A percentile compares a stretch with the other conserved stretches of the same genome.
These are phyloP conservation scores for Acanthiza pusilla DNA, from an alignment of 2,797 vertebrate genomes.

Conservation along the genomic window DNA sequence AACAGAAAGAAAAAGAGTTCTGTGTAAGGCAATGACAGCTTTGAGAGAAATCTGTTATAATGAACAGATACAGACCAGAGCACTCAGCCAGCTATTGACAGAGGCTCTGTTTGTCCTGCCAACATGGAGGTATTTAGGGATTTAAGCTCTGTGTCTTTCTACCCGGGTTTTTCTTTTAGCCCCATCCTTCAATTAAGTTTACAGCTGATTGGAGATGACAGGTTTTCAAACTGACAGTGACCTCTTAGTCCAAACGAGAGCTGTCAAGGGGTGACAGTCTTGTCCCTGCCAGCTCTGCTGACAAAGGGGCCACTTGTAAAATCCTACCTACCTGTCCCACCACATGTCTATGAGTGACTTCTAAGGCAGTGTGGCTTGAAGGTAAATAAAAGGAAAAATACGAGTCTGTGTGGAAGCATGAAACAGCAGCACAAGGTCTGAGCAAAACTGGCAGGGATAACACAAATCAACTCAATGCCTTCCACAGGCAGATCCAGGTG, in stretches of 20 bases:
- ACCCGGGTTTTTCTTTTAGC: neutral
- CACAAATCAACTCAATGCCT: neutral
- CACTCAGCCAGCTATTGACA: neutral
- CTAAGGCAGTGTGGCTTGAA: neutral
- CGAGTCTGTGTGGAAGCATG: neutral
- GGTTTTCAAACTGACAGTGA: neutral
- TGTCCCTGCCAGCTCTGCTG: neutral
- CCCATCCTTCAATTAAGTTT: neutral
- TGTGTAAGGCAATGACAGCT: neutral
- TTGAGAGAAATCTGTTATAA: neutral
- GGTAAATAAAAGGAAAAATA: neutral
- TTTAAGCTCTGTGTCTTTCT: neutral
- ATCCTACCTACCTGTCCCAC: neutral
- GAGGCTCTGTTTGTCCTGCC: neutral
- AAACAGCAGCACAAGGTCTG: neutral
- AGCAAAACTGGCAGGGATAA: neutral
- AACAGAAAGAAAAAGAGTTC: neutral
- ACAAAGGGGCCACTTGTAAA: neutral
- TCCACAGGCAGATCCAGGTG: neutral
- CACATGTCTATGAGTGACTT: accelerated
- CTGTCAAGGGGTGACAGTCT: neutral
- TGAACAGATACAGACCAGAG: neutral
- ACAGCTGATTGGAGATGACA: neutral
- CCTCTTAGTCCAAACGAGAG: neutral
- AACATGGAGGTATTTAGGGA: neutral